These are phyloP conservation scores for Plutomurus gul DNA, from an alignment of 1,140 invertebrate species.

Conservation along the genomic window DNA sequence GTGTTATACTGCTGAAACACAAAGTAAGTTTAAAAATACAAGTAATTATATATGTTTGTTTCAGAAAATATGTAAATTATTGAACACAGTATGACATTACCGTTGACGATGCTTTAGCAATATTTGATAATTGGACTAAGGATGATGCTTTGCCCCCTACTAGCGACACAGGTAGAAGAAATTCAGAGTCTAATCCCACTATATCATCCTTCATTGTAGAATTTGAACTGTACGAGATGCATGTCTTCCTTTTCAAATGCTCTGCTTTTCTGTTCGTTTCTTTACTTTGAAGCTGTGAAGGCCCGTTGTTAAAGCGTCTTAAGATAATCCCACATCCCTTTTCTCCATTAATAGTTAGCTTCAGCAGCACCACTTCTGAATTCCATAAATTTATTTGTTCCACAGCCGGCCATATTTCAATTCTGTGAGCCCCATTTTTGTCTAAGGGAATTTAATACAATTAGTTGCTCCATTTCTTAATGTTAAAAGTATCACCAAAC, in stretches of 20 bases:
- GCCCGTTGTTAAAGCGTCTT: not conserved
- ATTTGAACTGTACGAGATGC: not conserved
- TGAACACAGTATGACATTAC: not conserved
- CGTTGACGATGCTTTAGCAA: constrained; percentile 47
- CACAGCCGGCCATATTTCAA: constrained; percentile 48
- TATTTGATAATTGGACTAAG: constrained; percentile 63
- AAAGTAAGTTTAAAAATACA: not conserved
- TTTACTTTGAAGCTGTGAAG: not conserved
- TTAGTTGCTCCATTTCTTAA: too few relatives aligned
- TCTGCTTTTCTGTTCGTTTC: not conserved
- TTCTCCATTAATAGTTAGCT: constrained; percentile 43
- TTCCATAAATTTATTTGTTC: not conserved
- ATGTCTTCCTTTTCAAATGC: not conserved
- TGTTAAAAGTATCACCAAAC: too few relatives aligned
- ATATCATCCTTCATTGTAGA: not conserved
- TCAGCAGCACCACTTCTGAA: not conserved
- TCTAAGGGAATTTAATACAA: not conserved
- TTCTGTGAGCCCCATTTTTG: not conserved
- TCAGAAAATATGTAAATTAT: not conserved
- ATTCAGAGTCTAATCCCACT: constrained; percentile 53
- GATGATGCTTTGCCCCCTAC: constrained; percentile 76
- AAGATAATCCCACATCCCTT: constrained; percentile 36
- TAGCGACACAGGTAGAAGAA: constrained; percentile 60
- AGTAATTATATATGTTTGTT: not conserved
- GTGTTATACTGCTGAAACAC: constrained; percentile 55